Percentiles rank a stretch among this genome's conserved stretches.
Evolutionary conservation across 1,140 invertebrate genomes (phyloP).

Genomic region (Belonocnema kinseyi): DNA sequence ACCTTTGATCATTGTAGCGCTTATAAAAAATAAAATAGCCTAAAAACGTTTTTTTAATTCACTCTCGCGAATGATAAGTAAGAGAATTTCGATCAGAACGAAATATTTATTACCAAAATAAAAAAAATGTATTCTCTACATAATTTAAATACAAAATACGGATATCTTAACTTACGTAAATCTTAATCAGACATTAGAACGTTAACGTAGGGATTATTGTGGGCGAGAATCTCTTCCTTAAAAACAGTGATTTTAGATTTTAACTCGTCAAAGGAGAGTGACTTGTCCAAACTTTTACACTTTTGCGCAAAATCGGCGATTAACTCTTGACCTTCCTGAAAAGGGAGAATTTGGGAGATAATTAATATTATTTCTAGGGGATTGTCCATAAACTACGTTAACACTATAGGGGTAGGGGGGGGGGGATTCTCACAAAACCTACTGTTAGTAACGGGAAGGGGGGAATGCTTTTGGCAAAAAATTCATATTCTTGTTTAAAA

Average conservation of each 20-base stretch:
- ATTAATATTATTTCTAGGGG: constrained; percentile 1
- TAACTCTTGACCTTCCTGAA: constrained; percentile 76
- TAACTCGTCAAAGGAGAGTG: constrained; percentile 70
- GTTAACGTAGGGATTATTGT: constrained; percentile 77
- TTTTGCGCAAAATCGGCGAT: constrained; percentile 77
- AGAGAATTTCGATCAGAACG: not conserved
- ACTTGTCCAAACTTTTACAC: constrained; percentile 73
- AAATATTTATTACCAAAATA: no score
- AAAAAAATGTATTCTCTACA: not conserved
- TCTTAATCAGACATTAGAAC: constrained; percentile 48
- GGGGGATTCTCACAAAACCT: no score
- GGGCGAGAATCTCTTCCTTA: constrained; percentile 72
- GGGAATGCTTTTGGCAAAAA: no score
- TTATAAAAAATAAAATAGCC: not conserved
- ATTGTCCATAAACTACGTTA: no score
- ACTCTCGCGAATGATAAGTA: not conserved
- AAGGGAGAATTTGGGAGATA: constrained; percentile 49
- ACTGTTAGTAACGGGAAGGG: no score
- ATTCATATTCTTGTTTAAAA: no score
- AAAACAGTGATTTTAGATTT: constrained; percentile 69
- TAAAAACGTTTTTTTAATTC: not conserved
- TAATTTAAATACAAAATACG: not conserved
- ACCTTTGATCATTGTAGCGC: not conserved
- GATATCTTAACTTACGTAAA: not conserved
- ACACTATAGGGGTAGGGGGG: no score